Conservation (phyloP, 2,888 invertebrate genomes). For the Acanthosepion esculentum region DNA sequence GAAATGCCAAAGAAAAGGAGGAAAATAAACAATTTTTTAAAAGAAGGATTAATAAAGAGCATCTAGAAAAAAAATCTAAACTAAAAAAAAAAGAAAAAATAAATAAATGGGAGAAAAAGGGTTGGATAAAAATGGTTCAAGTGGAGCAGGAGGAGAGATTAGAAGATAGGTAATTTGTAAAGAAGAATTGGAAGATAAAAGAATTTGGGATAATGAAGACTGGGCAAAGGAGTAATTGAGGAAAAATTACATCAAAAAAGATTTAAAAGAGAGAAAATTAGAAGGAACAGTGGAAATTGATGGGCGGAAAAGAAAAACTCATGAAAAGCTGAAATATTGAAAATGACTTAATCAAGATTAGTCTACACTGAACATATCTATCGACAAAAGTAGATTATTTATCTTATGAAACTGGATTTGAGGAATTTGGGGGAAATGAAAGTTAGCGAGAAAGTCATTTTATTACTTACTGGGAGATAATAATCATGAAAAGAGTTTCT, state of each 20-base stretch:
- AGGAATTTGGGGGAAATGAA: slow-evolving; percentile 2
- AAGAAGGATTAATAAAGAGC: neutral
- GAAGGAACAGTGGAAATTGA: neutral
- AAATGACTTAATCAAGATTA: neutral
- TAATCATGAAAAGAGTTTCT: neutral
- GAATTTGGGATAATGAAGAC: neutral
- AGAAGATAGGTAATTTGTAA: slow-evolving; percentile 17
- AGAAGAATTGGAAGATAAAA: slow-evolving; percentile 17
- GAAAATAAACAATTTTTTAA: neutral
- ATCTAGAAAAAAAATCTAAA: too few species aligned
- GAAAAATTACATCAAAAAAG: neutral
- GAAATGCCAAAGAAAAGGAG: neutral
- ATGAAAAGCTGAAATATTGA: slow-evolving; percentile 16
- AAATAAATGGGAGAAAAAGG: neutral
- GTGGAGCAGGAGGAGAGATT: neutral
- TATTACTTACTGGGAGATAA: neutral
- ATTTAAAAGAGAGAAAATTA: slow-evolving; percentile 22
- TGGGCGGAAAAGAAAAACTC: neutral
- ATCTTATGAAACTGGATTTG: slow-evolving; percentile 2
- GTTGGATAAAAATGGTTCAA: neutral
- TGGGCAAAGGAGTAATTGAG: slow-evolving; percentile 33
- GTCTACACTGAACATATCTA: neutral
- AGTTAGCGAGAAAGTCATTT: neutral
- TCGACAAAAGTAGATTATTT: neutral
- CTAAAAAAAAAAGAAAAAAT: too few species aligned